phyloP scores from a whole-genome alignment of 2,888 invertebrate species.

The Phasia obesa region DNA sequence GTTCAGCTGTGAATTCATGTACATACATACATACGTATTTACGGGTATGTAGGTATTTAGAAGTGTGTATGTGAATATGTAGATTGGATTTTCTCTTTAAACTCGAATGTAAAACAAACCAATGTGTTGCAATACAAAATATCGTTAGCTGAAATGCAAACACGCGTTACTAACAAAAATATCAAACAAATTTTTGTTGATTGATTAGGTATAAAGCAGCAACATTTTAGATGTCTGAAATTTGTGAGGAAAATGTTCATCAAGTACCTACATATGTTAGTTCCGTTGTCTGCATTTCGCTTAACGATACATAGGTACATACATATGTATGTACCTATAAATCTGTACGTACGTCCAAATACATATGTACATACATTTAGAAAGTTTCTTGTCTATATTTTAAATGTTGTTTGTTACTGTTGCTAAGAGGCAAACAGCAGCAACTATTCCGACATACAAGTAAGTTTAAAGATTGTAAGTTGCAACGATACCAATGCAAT shows the following conservation, averaged over 20 bases:
- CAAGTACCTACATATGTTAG: too few species aligned
- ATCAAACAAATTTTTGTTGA: too few species aligned
- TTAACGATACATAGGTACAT: background rate
- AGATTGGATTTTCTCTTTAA: slow-evolving; percentile 40
- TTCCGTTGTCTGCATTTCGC: too few species aligned
- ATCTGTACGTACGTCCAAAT: too few species aligned
- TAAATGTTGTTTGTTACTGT: slow-evolving; percentile 36
- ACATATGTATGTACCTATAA: background rate
- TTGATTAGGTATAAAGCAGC: too few species aligned
- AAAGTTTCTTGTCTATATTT: slow-evolving; percentile 46
- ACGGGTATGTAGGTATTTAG: background rate
- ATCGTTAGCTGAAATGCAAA: too few species aligned
- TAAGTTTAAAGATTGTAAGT: slow-evolving; percentile 10
- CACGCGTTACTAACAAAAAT: too few species aligned
- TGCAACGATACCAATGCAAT: slow-evolving; percentile 39
- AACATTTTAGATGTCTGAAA: too few species aligned
- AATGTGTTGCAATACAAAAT: slow-evolving; percentile 24
- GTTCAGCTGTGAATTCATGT: background rate
- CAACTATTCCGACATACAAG: slow-evolving; percentile 15
- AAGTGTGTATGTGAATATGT: slow-evolving; percentile 3
- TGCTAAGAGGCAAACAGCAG: slow-evolving; percentile 37
- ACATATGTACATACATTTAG: slow-evolving; percentile 37
- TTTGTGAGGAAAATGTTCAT: too few species aligned
- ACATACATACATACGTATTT: background rate
- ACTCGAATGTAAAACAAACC: slow-evolving; percentile 47